Percentiles rank a stretch among this genome's conserved stretches.
Conservation (phyloP, 1,140 invertebrate species). For the Ylistrum balloti region DNA sequence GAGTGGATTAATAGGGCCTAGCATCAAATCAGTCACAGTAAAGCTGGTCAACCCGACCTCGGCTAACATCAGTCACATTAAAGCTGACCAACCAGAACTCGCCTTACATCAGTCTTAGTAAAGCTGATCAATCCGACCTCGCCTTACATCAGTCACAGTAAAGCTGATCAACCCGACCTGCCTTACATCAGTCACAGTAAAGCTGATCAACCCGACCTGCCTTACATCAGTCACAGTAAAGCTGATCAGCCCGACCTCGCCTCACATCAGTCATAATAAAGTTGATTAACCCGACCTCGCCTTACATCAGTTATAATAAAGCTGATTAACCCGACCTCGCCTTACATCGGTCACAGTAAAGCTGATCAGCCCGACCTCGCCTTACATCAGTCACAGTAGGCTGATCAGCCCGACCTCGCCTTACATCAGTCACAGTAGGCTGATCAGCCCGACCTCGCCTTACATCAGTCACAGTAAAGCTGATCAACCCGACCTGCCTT, state of each 20-base stretch:
- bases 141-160: too few species aligned
- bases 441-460: not conserved
- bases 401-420: not conserved
- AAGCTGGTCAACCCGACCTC: not conserved
- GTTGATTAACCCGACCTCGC: not conserved
- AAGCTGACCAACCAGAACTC: not conserved
- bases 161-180: too few species aligned
- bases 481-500: not conserved
- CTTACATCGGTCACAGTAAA: not conserved
- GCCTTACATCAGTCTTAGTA: not conserved
- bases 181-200: too few species aligned
- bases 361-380: not conserved
- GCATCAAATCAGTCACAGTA: not conserved
- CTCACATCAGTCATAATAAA: not conserved
- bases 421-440: not conserved
- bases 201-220: not conserved
- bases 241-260: not conserved
- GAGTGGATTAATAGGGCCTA: not conserved
- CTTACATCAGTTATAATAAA: too few species aligned
- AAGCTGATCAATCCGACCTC: not conserved
- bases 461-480: not conserved
- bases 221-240: not conserved
- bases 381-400: not conserved
- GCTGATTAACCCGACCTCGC: too few species aligned
- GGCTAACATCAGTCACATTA: not conserved